phyloP scores from a whole-genome alignment of 2,797 vertebrate genomes.

The Hippocampus kuda region DNA sequence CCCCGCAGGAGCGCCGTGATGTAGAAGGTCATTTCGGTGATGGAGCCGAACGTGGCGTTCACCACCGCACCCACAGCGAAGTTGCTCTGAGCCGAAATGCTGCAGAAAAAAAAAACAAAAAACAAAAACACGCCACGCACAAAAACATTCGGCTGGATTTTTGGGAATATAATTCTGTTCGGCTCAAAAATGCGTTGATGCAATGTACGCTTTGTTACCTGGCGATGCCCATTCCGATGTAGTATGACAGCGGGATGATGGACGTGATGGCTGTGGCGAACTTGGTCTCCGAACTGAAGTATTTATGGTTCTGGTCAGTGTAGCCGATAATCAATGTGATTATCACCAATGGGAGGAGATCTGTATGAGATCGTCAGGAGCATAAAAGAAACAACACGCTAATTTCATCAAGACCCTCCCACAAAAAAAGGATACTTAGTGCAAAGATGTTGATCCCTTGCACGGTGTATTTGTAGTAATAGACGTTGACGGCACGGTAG shows the following conservation, averaged over 20 bases:
- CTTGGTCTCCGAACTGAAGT: slow-evolving; percentile 63
- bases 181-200: too few species aligned
- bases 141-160: background rate
- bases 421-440: slow-evolving; percentile 74
- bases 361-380: slow-evolving; percentile 57
- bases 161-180: too few species aligned
- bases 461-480: slow-evolving; percentile 77
- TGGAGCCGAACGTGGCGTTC: slow-evolving; percentile 83
- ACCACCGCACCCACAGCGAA: slow-evolving; percentile 83
- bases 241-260: slow-evolving; percentile 84
- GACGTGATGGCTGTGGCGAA: slow-evolving; percentile 75
- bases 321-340: slow-evolving; percentile 74
- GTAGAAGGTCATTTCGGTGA: slow-evolving; percentile 86
- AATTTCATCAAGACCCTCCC: background rate
- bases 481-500: slow-evolving; percentile 68
- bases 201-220: slow-evolving; percentile 57
- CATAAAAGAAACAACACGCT: slow-evolving; percentile 7
- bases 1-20: slow-evolving; percentile 82
- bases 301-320: slow-evolving; percentile 60
- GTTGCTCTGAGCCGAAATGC: slow-evolving; percentile 84
- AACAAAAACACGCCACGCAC: background rate
- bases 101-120: slow-evolving; percentile 26
- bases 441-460: slow-evolving; percentile 77
- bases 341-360: slow-evolving; percentile 75
- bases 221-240: slow-evolving; percentile 87